phyloP scores from a whole-genome alignment of 2,113 vertebrate species.

The Planiliza haematocheilus region DNA sequence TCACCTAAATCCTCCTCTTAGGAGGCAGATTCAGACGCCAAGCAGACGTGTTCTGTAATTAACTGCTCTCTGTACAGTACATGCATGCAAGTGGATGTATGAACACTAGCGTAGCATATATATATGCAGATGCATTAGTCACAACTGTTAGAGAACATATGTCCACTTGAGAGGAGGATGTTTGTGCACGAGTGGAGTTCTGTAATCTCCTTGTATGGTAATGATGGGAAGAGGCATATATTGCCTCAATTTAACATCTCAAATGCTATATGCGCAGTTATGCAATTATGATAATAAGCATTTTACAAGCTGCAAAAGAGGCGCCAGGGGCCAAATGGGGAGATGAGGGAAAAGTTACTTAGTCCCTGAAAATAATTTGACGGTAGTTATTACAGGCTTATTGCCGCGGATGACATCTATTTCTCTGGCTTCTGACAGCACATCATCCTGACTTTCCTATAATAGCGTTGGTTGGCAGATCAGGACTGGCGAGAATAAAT shows the following conservation, averaged over 20 bases:
- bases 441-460: slow-evolving; percentile 69
- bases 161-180: slow-evolving; percentile 29
- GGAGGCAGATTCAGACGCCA: background rate
- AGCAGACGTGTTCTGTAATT: background rate
- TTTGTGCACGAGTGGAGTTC: slow-evolving; percentile 29
- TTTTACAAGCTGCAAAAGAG: slow-evolving; percentile 65
- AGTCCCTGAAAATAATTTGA: slow-evolving; percentile 71
- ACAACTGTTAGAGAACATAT: slow-evolving; percentile 20
- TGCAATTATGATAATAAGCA: slow-evolving; percentile 66
- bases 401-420: slow-evolving; percentile 71
- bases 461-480: slow-evolving; percentile 74
- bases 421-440: slow-evolving; percentile 71
- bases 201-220: slow-evolving; percentile 50
- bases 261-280: slow-evolving; percentile 52
- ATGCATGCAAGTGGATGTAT: background rate
- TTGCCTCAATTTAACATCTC: slow-evolving; percentile 48
- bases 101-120: background rate
- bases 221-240: slow-evolving; percentile 42
- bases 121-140: slow-evolving; percentile 29
- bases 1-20: slow-evolving; percentile 30
- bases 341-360: slow-evolving; percentile 66
- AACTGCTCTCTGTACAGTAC: background rate
- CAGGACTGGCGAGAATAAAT: slow-evolving; percentile 71
- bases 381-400: slow-evolving; percentile 71
- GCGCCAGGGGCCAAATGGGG: slow-evolving; percentile 47